phyloP scores from a whole-genome alignment of 2,888 invertebrate genomes.

The Timema podura region DNA sequence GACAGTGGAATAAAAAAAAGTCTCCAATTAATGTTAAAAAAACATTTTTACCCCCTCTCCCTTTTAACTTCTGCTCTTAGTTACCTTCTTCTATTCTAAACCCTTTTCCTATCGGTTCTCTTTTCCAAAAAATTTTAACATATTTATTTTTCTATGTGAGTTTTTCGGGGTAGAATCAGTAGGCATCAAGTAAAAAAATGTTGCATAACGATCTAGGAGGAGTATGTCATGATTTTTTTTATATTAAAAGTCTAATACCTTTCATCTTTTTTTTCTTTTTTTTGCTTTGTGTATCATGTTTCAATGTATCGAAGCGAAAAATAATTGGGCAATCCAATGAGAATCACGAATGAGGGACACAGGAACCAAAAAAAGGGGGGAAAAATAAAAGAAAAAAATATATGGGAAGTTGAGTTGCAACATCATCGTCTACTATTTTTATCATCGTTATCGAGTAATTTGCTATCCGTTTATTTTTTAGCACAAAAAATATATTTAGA shows the following conservation, averaged over 20 bases:
- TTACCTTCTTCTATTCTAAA: no score
- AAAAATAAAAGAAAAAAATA: background rate
- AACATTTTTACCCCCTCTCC: no score
- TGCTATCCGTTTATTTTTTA: conserved; percentile 3
- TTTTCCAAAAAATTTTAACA: no score
- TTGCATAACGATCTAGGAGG: conserved; percentile 9
- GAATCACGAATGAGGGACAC: conserved; percentile 13
- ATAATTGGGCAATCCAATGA: conserved; percentile 27
- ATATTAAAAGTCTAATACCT: conserved; percentile 19
- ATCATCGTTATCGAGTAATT: conserved; percentile 15
- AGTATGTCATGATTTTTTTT: conserved; percentile 7
- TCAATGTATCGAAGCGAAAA: conserved; percentile 22
- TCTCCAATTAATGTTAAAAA: no score
- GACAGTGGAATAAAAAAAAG: no score
- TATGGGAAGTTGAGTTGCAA: background rate
- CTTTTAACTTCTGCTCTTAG: no score
- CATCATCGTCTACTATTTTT: conserved; percentile 16
- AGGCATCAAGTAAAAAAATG: background rate
- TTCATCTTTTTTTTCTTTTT: conserved; percentile 27
- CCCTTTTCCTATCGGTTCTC: no score
- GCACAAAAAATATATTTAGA: background rate
- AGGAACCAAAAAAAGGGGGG: background rate
- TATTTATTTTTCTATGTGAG: no score
- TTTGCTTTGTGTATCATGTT: conserved; percentile 28
- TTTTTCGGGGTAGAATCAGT: no score